phyloP scores from a whole-genome alignment of 2,797 vertebrate species.

The Cuniculus paca region DNA sequence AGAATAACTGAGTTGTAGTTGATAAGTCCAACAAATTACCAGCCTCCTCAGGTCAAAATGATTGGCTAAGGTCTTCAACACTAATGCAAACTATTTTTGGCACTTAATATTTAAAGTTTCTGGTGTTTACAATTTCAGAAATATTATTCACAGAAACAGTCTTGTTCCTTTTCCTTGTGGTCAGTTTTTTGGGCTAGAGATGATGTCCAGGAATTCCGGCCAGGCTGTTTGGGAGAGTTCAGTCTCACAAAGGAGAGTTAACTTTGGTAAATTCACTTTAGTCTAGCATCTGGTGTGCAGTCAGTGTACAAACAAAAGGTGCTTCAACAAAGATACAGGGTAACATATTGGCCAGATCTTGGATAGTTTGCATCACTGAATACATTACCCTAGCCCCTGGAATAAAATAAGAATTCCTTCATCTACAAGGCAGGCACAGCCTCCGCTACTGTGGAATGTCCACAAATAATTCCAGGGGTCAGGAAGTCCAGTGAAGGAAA shows the following conservation, averaged over 20 bases:
- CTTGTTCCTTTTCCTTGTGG: background rate
- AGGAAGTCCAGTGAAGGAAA: background rate
- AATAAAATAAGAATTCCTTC: background rate
- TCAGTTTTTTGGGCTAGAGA: background rate
- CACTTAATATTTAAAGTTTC: conserved; percentile 4
- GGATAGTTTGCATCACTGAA: background rate
- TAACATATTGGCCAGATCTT: background rate
- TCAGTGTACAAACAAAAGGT: too few relatives aligned
- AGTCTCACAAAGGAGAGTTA: background rate
- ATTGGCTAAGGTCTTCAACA: background rate
- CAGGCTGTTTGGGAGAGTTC: background rate
- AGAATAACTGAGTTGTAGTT: background rate
- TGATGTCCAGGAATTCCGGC: background rate
- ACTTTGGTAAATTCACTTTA: background rate
- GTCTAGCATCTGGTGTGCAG: background rate
- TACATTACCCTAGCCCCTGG: background rate
- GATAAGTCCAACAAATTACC: background rate
- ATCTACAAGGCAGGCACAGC: background rate
- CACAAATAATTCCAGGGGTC: background rate
- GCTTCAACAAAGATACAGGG: background rate
- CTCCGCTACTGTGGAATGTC: background rate
- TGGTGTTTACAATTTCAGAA: background rate
- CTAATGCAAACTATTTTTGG: background rate
- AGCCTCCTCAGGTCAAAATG: background rate
- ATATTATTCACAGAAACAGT: background rate